Conservation (phyloP, 2,797 vertebrate species). For the Sebastes matsubarae region DNA sequence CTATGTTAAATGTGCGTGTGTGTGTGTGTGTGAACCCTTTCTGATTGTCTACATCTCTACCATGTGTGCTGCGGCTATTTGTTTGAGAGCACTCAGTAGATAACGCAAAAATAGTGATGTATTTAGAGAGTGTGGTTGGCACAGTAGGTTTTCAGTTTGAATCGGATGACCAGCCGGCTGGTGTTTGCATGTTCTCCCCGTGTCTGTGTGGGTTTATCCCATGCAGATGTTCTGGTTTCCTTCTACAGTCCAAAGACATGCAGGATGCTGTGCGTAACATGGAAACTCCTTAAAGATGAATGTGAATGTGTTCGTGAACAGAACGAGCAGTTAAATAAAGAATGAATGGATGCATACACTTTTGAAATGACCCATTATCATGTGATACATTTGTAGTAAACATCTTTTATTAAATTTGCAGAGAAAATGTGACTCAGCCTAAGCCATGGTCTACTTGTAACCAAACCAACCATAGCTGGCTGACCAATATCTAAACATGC, state of each 20-base stretch:
- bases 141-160: not conserved
- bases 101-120: not conserved
- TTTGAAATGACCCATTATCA: not conserved
- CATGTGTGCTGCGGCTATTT: conserved; percentile 16
- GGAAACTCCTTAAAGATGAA: not conserved
- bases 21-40: not conserved
- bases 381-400: not conserved
- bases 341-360: not conserved
- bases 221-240: conserved; percentile 29
- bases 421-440: too few relatives aligned
- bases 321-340: not conserved
- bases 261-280: not conserved
- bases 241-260: not conserved
- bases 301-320: not conserved
- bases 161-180: conserved; percentile 20
- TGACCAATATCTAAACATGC: not conserved
- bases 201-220: not conserved
- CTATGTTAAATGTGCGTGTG: conserved; percentile 19
- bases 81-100: not conserved
- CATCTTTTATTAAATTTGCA: not conserved
- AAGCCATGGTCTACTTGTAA: too few relatives aligned
- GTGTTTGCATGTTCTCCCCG: not conserved
- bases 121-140: not conserved
- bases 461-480: not conserved
- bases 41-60: conserved; percentile 4